Conservation (phyloP, 2,797 vertebrate genomes). For the Acipenser ruthenus region DNA sequence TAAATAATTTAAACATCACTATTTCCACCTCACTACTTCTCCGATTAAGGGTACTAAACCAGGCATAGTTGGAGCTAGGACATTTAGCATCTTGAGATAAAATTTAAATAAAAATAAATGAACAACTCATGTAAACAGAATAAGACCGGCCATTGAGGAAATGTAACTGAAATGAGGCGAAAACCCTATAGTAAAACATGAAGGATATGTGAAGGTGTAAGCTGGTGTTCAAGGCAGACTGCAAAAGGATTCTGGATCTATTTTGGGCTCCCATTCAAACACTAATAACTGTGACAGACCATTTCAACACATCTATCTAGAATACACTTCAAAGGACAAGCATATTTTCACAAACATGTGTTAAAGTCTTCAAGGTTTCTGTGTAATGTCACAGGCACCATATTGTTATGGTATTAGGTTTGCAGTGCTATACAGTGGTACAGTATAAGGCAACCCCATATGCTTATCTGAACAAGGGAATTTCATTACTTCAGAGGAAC, state of each 20-base stretch:
- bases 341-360: too few species aligned
- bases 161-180: not conserved
- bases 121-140: not conserved
- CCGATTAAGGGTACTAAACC: not conserved
- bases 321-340: too few species aligned
- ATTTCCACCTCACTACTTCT: not conserved
- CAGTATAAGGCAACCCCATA: too few species aligned
- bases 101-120: not conserved
- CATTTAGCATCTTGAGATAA: not conserved
- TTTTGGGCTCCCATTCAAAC: too few species aligned
- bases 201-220: conserved; percentile 8
- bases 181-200: conserved; percentile 5
- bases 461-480: too few species aligned
- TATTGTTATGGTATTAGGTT: too few species aligned
- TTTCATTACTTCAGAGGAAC: too few species aligned
- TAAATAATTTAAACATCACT: not conserved
- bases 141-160: not conserved
- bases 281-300: too few species aligned
- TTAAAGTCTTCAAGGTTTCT: too few species aligned
- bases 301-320: too few species aligned
- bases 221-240: conserved; percentile 4
- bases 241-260: not conserved
- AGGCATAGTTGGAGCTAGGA: not conserved
- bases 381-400: too few species aligned
- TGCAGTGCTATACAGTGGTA: too few species aligned